Evolutionary conservation across 2,888 invertebrate genomes (phyloP).

Genomic region (Habroteleia sp.): DNA sequence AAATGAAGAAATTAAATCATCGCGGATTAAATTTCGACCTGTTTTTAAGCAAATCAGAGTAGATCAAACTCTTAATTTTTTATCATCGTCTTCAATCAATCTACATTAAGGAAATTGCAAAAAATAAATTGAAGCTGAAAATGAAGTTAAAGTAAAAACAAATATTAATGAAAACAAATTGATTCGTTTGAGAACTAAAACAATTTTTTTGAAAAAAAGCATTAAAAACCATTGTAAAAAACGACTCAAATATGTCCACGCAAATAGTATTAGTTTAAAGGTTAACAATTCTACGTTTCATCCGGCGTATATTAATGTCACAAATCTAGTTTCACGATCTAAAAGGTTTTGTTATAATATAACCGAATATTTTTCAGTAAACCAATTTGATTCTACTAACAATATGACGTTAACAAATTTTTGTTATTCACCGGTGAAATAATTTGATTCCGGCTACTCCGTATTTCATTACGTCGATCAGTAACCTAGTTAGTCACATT

Average conservation of each 20-base stretch:
- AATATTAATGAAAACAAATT: constrained; percentile 7
- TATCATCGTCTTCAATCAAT: constrained; percentile 1
- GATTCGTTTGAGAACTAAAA: not conserved
- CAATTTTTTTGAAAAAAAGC: constrained; percentile 1
- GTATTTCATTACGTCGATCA: constrained; percentile 31
- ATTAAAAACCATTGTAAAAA: too few species aligned
- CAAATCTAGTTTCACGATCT: constrained; percentile 14
- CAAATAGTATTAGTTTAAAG: constrained; percentile 10
- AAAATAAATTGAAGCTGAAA: too few species aligned
- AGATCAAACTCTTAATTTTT: constrained; percentile 29
- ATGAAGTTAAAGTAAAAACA: not conserved
- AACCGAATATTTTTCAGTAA: constrained; percentile 19
- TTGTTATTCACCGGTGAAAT: constrained; percentile 7
- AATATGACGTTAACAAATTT: constrained; percentile 35
- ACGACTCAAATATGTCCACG: too few species aligned
- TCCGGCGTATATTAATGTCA: constrained; percentile 5
- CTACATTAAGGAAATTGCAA: not conserved
- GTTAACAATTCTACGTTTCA: constrained; percentile 14
- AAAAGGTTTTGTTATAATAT: constrained; percentile 24
- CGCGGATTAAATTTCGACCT: constrained; percentile 15
- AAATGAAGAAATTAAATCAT: constrained; percentile 28
- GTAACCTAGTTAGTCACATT: constrained; percentile 23
- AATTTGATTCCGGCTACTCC: constrained; percentile 13
- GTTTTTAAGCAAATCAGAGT: constrained; percentile 17
- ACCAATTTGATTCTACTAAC: constrained; percentile 28